phyloP scores from a whole-genome alignment of 2,113 vertebrate genomes.

The Bubo bubo region DNA sequence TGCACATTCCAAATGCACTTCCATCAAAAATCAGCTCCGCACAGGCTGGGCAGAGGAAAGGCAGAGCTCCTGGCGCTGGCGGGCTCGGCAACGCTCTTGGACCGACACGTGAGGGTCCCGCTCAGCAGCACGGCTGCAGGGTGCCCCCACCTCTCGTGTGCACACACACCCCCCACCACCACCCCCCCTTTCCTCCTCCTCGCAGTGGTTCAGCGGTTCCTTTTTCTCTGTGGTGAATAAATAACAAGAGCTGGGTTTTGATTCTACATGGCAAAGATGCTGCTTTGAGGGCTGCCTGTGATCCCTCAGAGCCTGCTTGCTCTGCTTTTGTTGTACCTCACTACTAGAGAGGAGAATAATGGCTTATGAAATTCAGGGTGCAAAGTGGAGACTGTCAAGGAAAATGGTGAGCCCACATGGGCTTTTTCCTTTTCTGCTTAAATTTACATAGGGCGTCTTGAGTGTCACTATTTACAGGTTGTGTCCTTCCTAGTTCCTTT shows the following conservation, averaged over 20 bases:
- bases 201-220: not conserved
- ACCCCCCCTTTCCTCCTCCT: not conserved
- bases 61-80: accelerated
- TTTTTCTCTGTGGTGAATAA: not conserved
- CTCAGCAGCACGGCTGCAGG: accelerated
- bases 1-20: not conserved
- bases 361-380: not conserved
- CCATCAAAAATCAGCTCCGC: not conserved
- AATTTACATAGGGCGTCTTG: not conserved
- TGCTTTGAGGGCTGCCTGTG: not conserved
- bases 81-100: accelerated
- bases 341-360: not conserved
- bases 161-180: accelerated
- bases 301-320: not conserved
- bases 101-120: accelerated
- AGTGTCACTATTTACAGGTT: not conserved
- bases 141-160: not conserved
- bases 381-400: not conserved
- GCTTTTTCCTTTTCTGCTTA: not conserved
- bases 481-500: not conserved
- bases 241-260: not conserved
- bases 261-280: not conserved
- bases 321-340: not conserved
- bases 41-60: not conserved
- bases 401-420: not conserved